Percentiles rank a stretch among this genome's conserved stretches.
Conservation (phyloP, 2,888 invertebrate genomes). For the Sepiola atlantica region DNA sequence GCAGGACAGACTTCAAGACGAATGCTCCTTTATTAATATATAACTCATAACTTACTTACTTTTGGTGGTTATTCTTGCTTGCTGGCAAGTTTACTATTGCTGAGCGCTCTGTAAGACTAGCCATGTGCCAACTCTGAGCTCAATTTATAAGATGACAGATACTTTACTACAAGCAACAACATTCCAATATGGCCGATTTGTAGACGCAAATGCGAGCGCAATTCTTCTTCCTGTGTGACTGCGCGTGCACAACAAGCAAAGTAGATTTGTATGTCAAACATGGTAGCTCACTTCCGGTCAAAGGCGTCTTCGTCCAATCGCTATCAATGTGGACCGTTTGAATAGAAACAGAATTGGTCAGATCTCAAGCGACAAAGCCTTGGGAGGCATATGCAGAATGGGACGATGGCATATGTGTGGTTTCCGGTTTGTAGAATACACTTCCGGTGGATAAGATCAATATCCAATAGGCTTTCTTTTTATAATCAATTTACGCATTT, state of each 20-base stretch:
- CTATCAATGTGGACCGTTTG: neutral
- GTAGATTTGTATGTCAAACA: slow-evolving; percentile 40
- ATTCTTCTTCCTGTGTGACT: neutral
- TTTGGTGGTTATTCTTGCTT: too few relatives aligned
- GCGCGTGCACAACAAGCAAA: slow-evolving; percentile 32
- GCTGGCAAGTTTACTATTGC: too few relatives aligned
- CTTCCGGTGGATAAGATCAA: neutral
- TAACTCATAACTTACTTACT: too few relatives aligned
- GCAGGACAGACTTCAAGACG: too few relatives aligned
- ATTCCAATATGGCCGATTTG: neutral
- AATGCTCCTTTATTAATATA: too few relatives aligned
- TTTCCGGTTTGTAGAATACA: neutral
- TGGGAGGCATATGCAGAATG: neutral
- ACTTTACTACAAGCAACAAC: neutral
- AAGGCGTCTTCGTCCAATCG: neutral
- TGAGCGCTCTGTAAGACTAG: too few relatives aligned
- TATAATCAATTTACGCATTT: neutral
- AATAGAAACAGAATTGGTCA: neutral
- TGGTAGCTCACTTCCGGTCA: neutral
- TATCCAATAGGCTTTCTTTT: neutral
- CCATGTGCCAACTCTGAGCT: too few relatives aligned
- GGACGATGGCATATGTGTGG: neutral
- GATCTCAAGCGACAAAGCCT: neutral
- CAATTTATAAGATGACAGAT: too few relatives aligned
- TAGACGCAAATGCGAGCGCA: neutral